Evolutionary conservation across 2,113 vertebrate species (phyloP).

Genomic region (Morone saxatilis): DNA sequence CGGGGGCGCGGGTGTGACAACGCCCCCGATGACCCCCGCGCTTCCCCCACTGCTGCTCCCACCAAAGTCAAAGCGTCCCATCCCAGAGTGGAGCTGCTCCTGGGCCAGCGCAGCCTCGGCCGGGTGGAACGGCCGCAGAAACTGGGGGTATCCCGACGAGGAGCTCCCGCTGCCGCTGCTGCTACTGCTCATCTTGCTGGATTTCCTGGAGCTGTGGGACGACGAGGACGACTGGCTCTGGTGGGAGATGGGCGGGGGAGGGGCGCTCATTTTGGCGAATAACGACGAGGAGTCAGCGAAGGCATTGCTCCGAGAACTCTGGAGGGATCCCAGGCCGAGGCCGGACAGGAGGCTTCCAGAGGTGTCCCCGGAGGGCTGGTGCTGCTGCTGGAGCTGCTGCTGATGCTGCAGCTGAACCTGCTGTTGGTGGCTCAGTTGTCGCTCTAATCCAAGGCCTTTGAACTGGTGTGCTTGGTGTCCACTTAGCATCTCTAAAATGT

Average conservation of each 20-base stretch:
- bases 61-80: conserved; percentile 86
- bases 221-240: conserved; percentile 84
- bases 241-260: conserved; percentile 82
- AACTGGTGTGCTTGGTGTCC: conserved; percentile 88
- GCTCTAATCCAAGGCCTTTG: conserved; percentile 86
- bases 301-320: conserved; percentile 82
- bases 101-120: conserved; percentile 86
- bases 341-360: conserved; percentile 85
- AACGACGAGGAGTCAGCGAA: conserved; percentile 86
- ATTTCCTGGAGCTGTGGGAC: conserved; percentile 86
- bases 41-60: conserved; percentile 74
- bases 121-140: conserved; percentile 85
- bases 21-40: conserved; percentile 81
- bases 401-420: conserved; percentile 87
- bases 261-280: conserved; percentile 86
- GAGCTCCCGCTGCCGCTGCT: conserved; percentile 73
- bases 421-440: conserved; percentile 86
- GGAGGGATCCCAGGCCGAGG: conserved; percentile 83
- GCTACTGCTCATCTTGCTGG: conserved; percentile 84
- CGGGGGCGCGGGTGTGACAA: conserved; percentile 82
- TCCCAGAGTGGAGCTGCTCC: conserved; percentile 86
- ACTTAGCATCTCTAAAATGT: conserved; percentile 89
- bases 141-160: conserved; percentile 84
- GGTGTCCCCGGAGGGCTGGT: conserved; percentile 79
- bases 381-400: conserved; percentile 86